phyloP scores from a whole-genome alignment of 1,140 invertebrate species.

The Scylla paramamosain region DNA sequence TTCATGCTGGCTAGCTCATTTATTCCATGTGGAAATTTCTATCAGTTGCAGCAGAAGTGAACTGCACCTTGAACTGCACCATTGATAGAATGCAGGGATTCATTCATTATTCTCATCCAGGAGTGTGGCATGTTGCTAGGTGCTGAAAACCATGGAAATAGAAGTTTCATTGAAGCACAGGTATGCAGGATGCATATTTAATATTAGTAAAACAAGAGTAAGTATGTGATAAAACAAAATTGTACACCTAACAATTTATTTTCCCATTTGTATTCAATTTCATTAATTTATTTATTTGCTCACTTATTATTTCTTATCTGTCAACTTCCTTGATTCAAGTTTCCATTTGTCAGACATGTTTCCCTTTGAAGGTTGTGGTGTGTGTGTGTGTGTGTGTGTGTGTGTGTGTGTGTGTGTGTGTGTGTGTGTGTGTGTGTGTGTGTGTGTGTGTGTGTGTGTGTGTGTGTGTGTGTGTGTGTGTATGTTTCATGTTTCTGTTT shows the following conservation, averaged over 20 bases:
- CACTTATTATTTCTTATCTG: neutral
- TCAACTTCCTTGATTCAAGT: neutral
- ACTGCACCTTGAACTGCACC: too few species aligned
- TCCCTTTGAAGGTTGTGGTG: too few species aligned
- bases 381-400: neutral
- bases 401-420: slow-evolving; percentile 2
- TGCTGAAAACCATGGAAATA: too few species aligned
- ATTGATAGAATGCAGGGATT: too few species aligned
- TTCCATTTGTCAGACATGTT: neutral
- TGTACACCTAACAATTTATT: too few species aligned
- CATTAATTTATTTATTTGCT: neutral
- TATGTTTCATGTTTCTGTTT: neutral
- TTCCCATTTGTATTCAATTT: neutral
- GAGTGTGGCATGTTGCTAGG: too few species aligned
- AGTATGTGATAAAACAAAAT: too few species aligned
- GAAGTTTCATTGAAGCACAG: too few species aligned
- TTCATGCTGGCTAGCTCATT: neutral
- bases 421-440: slow-evolving; percentile 47
- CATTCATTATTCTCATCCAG: too few species aligned
- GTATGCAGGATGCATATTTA: too few species aligned
- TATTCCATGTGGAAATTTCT: neutral
- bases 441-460: neutral
- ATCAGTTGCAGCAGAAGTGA: too few species aligned
- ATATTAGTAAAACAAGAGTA: too few species aligned
- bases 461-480: slow-evolving; percentile 37